phyloP scores from a whole-genome alignment of 2,888 invertebrate genomes.

The Protonemura montana region DNA sequence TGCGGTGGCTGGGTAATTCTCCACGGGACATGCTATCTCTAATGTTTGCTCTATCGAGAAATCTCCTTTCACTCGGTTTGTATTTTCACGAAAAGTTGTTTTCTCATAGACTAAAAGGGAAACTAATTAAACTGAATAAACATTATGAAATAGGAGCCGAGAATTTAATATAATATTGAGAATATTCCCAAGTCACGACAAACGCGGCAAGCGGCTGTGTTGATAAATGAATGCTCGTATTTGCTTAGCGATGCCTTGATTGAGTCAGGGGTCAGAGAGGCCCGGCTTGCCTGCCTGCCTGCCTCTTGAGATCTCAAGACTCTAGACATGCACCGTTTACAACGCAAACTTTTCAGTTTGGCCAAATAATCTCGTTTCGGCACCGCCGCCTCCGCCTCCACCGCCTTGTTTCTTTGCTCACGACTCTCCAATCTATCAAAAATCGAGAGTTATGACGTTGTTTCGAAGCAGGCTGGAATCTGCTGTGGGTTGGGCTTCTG shows the following conservation, averaged over 20 bases:
- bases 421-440: constrained; percentile 37
- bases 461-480: neutral
- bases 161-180: constrained; percentile 35
- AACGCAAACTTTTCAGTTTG: constrained; percentile 12
- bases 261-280: neutral
- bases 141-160: constrained; percentile 21
- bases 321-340: neutral
- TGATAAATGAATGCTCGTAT: constrained; percentile 1
- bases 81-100: neutral
- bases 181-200: constrained; percentile 17
- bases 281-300: neutral
- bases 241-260: constrained; percentile 17
- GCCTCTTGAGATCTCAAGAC: neutral
- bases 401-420: neutral
- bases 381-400: neutral
- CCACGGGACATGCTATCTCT: neutral
- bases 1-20: neutral
- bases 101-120: neutral
- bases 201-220: neutral
- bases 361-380: constrained; percentile 1
- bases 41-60: neutral
- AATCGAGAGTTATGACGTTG: constrained; percentile 32
- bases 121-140: constrained; percentile 31
- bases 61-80: neutral
- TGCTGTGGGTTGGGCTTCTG: neutral